These are phyloP conservation scores for Apistogramma diplotaenia DNA, from an alignment of 2,113 vertebrate species.

Conservation along the genomic window DNA sequence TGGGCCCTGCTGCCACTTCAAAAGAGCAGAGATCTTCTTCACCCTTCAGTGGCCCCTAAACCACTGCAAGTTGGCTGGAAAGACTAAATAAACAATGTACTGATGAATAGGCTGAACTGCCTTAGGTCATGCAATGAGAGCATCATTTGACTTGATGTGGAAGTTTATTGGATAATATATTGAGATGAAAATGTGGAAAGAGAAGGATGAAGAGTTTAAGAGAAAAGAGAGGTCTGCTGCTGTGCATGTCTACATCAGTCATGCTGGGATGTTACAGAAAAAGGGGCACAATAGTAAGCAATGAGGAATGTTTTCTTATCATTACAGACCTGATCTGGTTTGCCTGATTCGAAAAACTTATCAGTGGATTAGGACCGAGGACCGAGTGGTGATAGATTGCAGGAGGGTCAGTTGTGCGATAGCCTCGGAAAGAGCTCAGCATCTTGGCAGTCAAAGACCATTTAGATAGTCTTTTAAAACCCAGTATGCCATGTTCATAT, in stretches of 20 bases:
- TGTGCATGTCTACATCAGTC: neutral
- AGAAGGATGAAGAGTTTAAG: neutral
- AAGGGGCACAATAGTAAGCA: slow-evolving; percentile 15
- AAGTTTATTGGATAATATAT: neutral
- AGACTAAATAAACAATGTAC: slow-evolving; percentile 60
- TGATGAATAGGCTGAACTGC: slow-evolving; percentile 41
- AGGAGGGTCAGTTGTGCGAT: slow-evolving; percentile 12
- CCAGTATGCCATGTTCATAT: slow-evolving; percentile 1
- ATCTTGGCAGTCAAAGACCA: slow-evolving; percentile 34
- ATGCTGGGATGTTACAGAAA: neutral
- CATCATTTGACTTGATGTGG: slow-evolving; percentile 24
- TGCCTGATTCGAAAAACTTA: slow-evolving; percentile 50
- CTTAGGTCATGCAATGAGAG: slow-evolving; percentile 36
- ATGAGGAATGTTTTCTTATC: slow-evolving; percentile 66
- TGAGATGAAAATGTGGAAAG: neutral
- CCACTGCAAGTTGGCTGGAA: slow-evolving; percentile 35
- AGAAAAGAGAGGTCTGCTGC: neutral
- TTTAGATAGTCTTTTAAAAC: slow-evolving; percentile 11
- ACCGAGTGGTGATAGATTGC: slow-evolving; percentile 56
- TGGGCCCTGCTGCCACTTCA: slow-evolving; percentile 23
- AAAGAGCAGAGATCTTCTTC: slow-evolving; percentile 39
- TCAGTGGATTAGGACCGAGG: slow-evolving; percentile 38
- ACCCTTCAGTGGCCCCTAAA: slow-evolving; percentile 17
- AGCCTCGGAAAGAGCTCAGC: slow-evolving; percentile 16
- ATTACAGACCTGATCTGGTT: slow-evolving; percentile 41